phyloP scores from a whole-genome alignment of 2,797 vertebrate genomes.

The Vireo griseus region DNA sequence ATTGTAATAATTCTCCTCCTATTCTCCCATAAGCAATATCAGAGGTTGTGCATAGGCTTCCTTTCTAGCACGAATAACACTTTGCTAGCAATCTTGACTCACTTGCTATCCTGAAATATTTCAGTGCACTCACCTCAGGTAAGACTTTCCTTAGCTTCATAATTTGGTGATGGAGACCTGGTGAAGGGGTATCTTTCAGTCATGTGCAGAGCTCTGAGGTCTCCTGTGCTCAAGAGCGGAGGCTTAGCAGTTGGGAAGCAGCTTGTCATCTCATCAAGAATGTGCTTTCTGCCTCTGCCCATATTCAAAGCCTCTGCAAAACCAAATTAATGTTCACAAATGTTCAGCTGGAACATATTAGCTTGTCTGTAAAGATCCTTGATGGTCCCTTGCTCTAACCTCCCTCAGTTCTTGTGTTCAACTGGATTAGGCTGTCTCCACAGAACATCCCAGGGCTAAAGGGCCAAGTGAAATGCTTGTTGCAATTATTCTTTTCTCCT shows the following conservation, averaged over 20 bases:
- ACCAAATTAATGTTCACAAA: slow-evolving; percentile 7
- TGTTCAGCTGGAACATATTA: slow-evolving; percentile 33
- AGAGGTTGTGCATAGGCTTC: background rate
- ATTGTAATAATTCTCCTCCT: background rate
- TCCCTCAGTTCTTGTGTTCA: background rate
- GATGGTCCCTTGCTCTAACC: slow-evolving; percentile 39
- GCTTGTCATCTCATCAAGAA: background rate
- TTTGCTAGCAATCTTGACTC: background rate
- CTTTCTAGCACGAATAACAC: background rate
- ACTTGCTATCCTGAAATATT: background rate
- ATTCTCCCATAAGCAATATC: background rate
- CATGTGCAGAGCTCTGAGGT: background rate
- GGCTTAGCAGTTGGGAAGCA: background rate
- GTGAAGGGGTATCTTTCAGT: background rate
- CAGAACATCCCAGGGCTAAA: slow-evolving; percentile 39
- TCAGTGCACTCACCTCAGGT: background rate
- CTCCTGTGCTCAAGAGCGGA: background rate
- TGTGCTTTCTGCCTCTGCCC: background rate
- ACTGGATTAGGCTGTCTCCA: slow-evolving; percentile 47
- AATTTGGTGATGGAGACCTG: background rate
- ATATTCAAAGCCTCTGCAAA: background rate
- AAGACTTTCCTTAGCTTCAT: background rate
- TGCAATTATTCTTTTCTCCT: slow-evolving; percentile 50
- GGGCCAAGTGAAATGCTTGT: slow-evolving; percentile 32
- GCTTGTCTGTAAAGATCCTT: slow-evolving; percentile 15